Evolutionary conservation across 37 sponge, comb jelly and placozoan genomes (phyloP).

Genomic region (Amphimedon queenslandica): DNA sequence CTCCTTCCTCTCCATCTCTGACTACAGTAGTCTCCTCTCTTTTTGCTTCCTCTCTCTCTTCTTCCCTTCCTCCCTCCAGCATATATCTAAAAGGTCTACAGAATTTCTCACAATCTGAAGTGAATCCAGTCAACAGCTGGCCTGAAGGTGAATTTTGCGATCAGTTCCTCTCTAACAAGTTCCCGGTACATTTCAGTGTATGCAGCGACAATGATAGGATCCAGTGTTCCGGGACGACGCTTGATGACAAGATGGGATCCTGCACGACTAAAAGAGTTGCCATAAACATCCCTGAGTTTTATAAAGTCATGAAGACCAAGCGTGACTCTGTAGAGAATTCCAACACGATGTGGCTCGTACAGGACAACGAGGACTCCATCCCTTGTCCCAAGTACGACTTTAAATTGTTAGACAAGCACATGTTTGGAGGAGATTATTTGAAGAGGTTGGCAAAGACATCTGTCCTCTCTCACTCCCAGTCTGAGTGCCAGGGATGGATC

Average conservation of each 20-base stretch:
- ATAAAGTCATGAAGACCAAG: constrained; percentile 3
- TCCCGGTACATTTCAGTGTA: constrained; percentile 6
- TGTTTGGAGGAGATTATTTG: constrained; percentile 37
- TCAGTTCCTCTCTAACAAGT: constrained; percentile 44
- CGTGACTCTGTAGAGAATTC: background rate
- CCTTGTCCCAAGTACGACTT: constrained; percentile 10
- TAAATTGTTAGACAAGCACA: background rate
- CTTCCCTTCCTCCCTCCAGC: too few species aligned
- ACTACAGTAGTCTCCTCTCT: too few species aligned
- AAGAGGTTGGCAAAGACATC: background rate
- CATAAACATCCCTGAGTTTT: constrained; percentile 2
- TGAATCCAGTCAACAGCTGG: too few species aligned
- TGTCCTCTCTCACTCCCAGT: background rate
- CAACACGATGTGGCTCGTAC: background rate
- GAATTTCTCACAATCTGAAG: too few species aligned
- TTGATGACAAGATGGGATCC: constrained; percentile 25
- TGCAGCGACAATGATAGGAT: constrained; percentile 17
- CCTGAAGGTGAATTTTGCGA: constrained; percentile 52
- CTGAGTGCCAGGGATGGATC: constrained; percentile 41
- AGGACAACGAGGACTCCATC: background rate
- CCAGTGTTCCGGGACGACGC: constrained; percentile 29
- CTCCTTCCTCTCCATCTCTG: too few species aligned
- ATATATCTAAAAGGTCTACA: too few species aligned
- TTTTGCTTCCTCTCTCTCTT: too few species aligned
- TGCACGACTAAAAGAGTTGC: constrained; percentile 32